These are phyloP conservation scores for Pristionchus exspectatus DNA, from an alignment of 2,888 invertebrate genomes.

Conservation along the genomic window DNA sequence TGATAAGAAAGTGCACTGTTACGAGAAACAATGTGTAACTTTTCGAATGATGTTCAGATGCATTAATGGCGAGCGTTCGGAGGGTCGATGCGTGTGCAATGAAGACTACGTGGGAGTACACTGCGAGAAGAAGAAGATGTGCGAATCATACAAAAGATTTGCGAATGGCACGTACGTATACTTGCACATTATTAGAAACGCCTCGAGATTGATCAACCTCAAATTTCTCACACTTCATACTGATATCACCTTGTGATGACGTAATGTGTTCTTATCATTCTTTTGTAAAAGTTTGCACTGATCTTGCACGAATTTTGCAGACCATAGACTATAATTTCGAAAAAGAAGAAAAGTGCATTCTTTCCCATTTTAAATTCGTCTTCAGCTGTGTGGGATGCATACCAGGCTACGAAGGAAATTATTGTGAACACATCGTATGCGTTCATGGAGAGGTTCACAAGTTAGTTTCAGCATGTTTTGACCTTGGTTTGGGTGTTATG, in stretches of 20 bases:
- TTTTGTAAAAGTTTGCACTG: too few species aligned
- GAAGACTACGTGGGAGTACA: conserved; percentile 57
- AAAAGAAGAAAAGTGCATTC: too few species aligned
- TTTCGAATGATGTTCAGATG: neutral
- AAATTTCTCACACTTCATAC: too few species aligned
- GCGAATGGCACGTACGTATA: conserved; percentile 56
- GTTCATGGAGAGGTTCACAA: conserved; percentile 52
- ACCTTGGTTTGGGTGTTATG: neutral
- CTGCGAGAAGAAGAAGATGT: conserved; percentile 60
- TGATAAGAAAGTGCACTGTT: too few species aligned
- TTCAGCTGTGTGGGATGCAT: conserved; percentile 61
- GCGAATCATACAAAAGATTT: conserved; percentile 55
- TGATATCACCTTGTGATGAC: too few species aligned
- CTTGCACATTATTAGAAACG: neutral
- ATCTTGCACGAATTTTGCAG: neutral
- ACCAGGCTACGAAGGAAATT: conserved; percentile 57
- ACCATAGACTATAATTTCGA: too few species aligned
- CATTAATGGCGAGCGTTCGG: conserved; percentile 29
- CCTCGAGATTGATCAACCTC: neutral
- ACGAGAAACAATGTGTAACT: too few species aligned
- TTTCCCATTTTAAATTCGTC: too few species aligned
- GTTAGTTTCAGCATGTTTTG: neutral
- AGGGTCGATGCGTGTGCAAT: conserved; percentile 58
- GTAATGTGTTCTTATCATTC: too few species aligned
- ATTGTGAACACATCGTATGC: conserved; percentile 62